These are phyloP conservation scores for Montifringilla adamsi DNA, from an alignment of 2,113 vertebrate species.

Conservation along the genomic window DNA sequence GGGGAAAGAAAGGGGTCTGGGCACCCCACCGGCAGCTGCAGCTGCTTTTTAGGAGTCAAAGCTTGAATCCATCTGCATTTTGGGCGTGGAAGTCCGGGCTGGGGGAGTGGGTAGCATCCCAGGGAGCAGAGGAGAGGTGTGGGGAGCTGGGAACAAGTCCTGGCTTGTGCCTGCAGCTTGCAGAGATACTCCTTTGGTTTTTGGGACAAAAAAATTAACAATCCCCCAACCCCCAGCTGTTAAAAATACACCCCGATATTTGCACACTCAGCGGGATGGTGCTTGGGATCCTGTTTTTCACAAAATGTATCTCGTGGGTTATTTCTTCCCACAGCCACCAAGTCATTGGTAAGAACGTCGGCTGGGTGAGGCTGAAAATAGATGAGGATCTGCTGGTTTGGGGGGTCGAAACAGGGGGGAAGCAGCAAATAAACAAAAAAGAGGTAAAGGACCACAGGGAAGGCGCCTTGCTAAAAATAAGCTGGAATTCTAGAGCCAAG, in stretches of 20 bases:
- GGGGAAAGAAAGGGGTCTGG: not conserved
- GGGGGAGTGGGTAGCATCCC: rapidly evolving
- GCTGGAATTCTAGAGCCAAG: not conserved
- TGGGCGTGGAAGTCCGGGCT: rapidly evolving
- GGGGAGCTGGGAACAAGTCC: not conserved
- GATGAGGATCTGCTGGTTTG: not conserved
- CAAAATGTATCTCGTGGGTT: not conserved
- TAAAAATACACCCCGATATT: not conserved
- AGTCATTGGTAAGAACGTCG: rapidly evolving
- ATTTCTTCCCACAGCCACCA: not conserved
- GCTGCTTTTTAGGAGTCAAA: not conserved
- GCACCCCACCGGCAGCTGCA: not conserved
- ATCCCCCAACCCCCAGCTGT: not conserved
- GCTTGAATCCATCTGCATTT: rapidly evolving
- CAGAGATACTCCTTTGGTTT: not conserved
- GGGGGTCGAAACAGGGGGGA: not conserved
- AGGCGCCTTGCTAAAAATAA: slow-evolving; percentile 31
- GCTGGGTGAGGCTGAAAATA: not conserved
- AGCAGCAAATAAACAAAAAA: not conserved
- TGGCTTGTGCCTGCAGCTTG: rapidly evolving
- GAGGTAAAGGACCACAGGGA: not conserved
- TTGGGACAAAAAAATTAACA: not conserved
- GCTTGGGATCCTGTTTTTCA: not conserved
- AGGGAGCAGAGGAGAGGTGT: not conserved
- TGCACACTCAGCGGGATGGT: not conserved